These are phyloP conservation scores for Ptychodera flava DNA, from an alignment of 35 echinoderm and acorn worm species.

Conservation along the genomic window DNA sequence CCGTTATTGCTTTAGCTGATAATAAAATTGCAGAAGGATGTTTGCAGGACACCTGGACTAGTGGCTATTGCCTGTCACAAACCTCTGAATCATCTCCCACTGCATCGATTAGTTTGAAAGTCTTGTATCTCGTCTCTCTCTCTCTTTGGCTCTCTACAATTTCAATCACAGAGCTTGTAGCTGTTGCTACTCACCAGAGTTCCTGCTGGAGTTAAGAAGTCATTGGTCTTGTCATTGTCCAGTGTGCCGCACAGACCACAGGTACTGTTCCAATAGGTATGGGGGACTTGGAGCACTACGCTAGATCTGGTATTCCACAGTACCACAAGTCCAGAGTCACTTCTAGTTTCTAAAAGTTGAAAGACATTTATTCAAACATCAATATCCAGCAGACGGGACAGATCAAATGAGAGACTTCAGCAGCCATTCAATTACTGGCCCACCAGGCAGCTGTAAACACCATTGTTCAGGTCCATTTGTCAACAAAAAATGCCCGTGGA, in stretches of 20 bases:
- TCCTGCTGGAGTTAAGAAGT: slow-evolving; percentile 45
- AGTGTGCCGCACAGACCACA: slow-evolving; percentile 90
- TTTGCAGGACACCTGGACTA: no score
- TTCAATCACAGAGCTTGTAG: no score
- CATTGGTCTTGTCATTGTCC: slow-evolving; percentile 51
- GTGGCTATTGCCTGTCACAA: no score
- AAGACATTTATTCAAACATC: neutral
- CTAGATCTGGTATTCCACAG: neutral
- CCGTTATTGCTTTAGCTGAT: no score
- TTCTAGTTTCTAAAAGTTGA: neutral
- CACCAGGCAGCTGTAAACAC: neutral
- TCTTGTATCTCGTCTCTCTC: no score
- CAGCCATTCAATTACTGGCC: slow-evolving; percentile 13
- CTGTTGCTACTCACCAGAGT: slow-evolving; percentile 47
- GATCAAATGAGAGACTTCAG: neutral
- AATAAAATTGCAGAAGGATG: no score
- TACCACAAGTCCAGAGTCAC: slow-evolving; percentile 19
- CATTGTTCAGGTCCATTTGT: no score
- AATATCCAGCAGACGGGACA: neutral
- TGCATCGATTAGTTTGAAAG: no score
- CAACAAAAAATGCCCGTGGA: no score
- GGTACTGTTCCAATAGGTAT: neutral
- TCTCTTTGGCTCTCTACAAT: no score
- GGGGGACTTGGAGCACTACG: neutral
- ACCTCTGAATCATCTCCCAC: no score